A percentile compares a stretch with the other conserved stretches of the same genome.
These are phyloP conservation scores for Ahaetulla prasina DNA, from an alignment of 2,113 vertebrate genomes.

Conservation along the genomic window DNA sequence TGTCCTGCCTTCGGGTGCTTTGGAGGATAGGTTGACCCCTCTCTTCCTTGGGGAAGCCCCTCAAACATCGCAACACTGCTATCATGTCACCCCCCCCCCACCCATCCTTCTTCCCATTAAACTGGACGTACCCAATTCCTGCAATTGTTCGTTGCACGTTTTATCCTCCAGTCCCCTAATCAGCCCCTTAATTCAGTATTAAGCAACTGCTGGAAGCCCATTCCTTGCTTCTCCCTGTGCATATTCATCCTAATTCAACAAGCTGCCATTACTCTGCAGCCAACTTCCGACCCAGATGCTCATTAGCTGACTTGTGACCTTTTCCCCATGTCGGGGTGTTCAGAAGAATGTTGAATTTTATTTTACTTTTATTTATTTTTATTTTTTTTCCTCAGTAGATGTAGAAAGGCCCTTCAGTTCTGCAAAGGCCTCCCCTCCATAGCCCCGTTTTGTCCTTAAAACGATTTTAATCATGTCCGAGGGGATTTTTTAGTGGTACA, in stretches of 20 bases:
- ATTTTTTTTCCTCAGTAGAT: slow-evolving; percentile 51
- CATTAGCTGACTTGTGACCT: slow-evolving; percentile 45
- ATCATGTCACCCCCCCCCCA: no score
- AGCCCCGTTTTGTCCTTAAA: slow-evolving; percentile 37
- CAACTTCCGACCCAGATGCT: slow-evolving; percentile 36
- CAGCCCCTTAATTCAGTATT: slow-evolving; percentile 27
- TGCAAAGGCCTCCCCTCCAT: slow-evolving; percentile 55
- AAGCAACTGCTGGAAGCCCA: slow-evolving; percentile 44
- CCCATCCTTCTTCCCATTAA: background rate
- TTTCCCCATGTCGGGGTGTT: slow-evolving; percentile 41
- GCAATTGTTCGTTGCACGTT: background rate
- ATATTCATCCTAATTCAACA: slow-evolving; percentile 38
- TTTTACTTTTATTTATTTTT: background rate
- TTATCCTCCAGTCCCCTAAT: background rate
- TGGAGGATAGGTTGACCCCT: background rate
- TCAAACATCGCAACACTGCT: background rate
- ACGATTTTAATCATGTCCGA: slow-evolving; percentile 65
- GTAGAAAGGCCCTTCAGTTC: slow-evolving; percentile 33
- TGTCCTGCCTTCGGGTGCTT: background rate
- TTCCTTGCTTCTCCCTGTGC: slow-evolving; percentile 8
- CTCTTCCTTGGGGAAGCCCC: background rate
- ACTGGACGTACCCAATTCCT: background rate
- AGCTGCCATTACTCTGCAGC: slow-evolving; percentile 3
- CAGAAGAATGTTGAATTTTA: slow-evolving; percentile 63
- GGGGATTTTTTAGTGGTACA: background rate